phyloP scores from a whole-genome alignment of 2,113 vertebrate genomes.

The Macquaria australasica region DNA sequence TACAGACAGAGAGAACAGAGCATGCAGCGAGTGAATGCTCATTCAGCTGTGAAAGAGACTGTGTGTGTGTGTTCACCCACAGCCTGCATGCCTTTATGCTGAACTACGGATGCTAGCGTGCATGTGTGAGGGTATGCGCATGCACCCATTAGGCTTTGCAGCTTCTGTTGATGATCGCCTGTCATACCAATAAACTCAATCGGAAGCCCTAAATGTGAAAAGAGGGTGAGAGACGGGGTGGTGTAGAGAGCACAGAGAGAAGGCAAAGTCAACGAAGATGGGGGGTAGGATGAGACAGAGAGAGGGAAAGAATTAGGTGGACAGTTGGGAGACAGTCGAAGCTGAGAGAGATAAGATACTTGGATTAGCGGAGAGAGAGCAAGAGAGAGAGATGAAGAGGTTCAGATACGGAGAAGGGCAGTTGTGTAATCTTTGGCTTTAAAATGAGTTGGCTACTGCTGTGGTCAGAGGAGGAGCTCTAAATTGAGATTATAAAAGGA shows the following conservation, averaged over 20 bases:
- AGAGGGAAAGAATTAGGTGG: slow-evolving; percentile 60
- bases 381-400: slow-evolving; percentile 74
- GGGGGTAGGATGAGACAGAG: slow-evolving; percentile 14
- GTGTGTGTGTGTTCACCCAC: slow-evolving; percentile 27
- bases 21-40: slow-evolving; percentile 67
- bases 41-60: slow-evolving; percentile 75
- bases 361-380: slow-evolving; percentile 72
- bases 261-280: slow-evolving; percentile 35
- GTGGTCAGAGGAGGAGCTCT: slow-evolving; percentile 61
- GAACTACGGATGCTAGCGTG: slow-evolving; percentile 24
- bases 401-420: slow-evolving; percentile 73
- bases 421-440: slow-evolving; percentile 79
- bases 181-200: slow-evolving; percentile 75
- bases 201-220: slow-evolving; percentile 56
- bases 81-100: slow-evolving; percentile 37
- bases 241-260: slow-evolving; percentile 17
- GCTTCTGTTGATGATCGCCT: slow-evolving; percentile 73
- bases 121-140: slow-evolving; percentile 30
- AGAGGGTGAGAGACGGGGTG: neutral
- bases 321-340: slow-evolving; percentile 77
- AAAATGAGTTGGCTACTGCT: slow-evolving; percentile 65
- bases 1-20: slow-evolving; percentile 49
- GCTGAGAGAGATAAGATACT: slow-evolving; percentile 76
- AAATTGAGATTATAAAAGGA: slow-evolving; percentile 70
- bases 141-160: slow-evolving; percentile 67